Evolutionary conservation across 2,888 invertebrate genomes (phyloP), one percentile per base, ranked within the genome.

Genomic region (Rotaria socialis): DNA sequence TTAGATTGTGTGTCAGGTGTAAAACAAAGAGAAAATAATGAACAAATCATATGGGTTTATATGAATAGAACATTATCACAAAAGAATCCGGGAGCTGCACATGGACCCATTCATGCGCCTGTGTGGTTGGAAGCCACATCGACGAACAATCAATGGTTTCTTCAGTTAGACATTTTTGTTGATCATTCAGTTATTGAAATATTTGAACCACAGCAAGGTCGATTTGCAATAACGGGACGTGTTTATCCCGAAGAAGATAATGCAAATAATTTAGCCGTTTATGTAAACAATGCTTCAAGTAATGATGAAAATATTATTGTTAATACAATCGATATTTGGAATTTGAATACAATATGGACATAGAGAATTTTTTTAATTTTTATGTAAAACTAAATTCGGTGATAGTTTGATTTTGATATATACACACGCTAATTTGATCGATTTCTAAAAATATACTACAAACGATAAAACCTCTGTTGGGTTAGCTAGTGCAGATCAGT

Each of bases 1-100:
- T 80, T 47, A n/a, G 80, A 8, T 22, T 80, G 80, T 47, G 8
- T n/a, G n/a, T 80, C 80, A 47, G 80, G 80, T 80, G 80, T 80
- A 1, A 80, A 80, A 47, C 80, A 80, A 47, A 43, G 7, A 47
- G 80, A 47, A 47, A 14, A 8, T 22, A 35, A 47, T 80, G 1
- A 80, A 47, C 80, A 80, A 47, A 24, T 80, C 16, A 11, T 80
- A 10, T 80, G 80, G 80, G n/a, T 80, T 47, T 80, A 80, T 47
- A 80, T 80, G 2, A 24, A 80, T 47, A 22, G 80, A 80, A 4
- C 47, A 47, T n/a, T 80, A 80, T 80, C 80, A 24, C 80, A 80
- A 80, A 43, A 47, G 6, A 80, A 80, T 80, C 80, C 80, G 2
- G 47, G 10, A 8, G 80, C 80, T n/a, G 80, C 47, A 80, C 43